Base-by-base conservation (phyloP, 2,888 invertebrate species). In the Himalopsyche kuldschensis region DNA sequence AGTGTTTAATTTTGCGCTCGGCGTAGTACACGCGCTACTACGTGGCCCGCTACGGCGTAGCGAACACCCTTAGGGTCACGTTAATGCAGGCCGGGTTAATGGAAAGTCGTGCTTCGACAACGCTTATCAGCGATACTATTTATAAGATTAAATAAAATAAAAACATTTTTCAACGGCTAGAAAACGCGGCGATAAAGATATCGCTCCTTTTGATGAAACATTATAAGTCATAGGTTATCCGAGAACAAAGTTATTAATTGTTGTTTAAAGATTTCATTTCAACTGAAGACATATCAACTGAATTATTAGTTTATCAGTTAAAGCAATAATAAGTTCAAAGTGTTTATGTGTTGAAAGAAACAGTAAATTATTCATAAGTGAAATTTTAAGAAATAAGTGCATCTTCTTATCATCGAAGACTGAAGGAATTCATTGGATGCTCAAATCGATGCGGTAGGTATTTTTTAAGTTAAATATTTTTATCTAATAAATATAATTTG, bases 391-490 rank as follows among this genome's bases (percentile, higher is more conserved):
- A 27, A 48, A 76, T 32, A 76, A 77, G 27, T 82, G 24, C 15
- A 24, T 31, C 75, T 79, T 20, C 76, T 79, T 82, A 79, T 82
- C 78, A 82, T 24, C 75, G 82, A 82, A 75, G 63, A 77, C 80
- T 20, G 46, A 80, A 83, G 80, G 83, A 80, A 83, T 83, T 80
- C 80, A 75, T 83, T 27, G 83, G 80, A 82, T 80, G 77, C 82
- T 82, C 82, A 80, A 80, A 41, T 83, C 69, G n/a, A 83, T 80
- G 83, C 80, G 83, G 83, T 83, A 80, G 82, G 82, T 82, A 82
- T 47, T 78, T 75, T 11, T 75, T 75, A 6, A 5, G 1, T 24
- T 20, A 3, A 20, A 55, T 24, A 24, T 20, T 55, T 8, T 20
- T 20, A 4, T 55, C 2, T 5, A 0, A 55, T 3, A 55, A 1